phyloP scores from a whole-genome alignment of 2,797 vertebrate species.

The Paguma larvata region DNA sequence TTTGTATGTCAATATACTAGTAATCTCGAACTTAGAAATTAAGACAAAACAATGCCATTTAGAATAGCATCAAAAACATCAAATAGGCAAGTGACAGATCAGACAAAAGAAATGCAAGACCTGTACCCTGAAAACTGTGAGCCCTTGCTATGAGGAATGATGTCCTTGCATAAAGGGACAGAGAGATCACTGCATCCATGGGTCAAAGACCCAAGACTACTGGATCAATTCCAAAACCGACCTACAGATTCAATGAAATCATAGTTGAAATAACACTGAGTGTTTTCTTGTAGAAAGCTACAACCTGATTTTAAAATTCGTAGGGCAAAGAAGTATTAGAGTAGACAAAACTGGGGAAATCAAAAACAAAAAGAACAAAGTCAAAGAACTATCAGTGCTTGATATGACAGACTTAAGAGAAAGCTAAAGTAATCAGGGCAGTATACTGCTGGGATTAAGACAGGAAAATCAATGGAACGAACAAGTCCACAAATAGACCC shows the following conservation, averaged over 20 bases:
- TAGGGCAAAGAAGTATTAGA: not conserved
- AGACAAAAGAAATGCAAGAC: not conserved
- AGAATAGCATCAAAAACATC: not conserved
- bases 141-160: not conserved
- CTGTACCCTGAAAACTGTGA: too few relatives aligned
- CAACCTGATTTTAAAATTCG: conserved; percentile 12
- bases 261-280: not conserved
- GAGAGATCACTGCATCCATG: not conserved
- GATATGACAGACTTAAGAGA: not conserved
- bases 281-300: not conserved
- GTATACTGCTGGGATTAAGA: not conserved
- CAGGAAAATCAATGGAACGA: not conserved
- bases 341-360: too few relatives aligned
- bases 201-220: not conserved
- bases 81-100: not conserved
- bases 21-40: not conserved
- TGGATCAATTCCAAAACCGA: not conserved
- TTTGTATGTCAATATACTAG: not conserved
- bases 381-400: not conserved
- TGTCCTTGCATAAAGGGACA: not conserved
- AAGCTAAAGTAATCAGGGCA: not conserved
- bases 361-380: too few relatives aligned
- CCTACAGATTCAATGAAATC: not conserved
- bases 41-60: not conserved
- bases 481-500: not conserved